Evolutionary conservation across 2,888 invertebrate species (phyloP), one percentile per base, ranked within the genome.

Genomic region (Andrena marginata): DNA sequence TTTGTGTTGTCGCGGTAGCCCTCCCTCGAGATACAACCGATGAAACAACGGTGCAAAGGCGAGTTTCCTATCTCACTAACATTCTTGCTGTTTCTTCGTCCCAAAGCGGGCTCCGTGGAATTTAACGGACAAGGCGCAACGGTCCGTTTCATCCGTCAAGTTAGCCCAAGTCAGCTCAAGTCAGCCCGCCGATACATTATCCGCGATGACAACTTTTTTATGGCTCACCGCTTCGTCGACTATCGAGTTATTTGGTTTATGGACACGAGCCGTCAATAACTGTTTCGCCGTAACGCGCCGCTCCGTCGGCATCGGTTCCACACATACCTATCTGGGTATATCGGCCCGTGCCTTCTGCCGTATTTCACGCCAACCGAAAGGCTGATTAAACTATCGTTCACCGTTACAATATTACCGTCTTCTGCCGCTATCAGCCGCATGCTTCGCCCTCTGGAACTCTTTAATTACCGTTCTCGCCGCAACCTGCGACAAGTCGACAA

Each of bases 191-290:
- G 69, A 77, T 64, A 71, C 48, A 68, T 69, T 76, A 77, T 81
- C 77, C 67, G 78, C 84, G 86, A 56, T 69, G 64, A 56, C 60
- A 77, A 78, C 78, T 84, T 86, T 81, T 81, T 60, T 85, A 80
- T 60, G 70, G 84, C 74, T 74, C 70, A 51, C 48, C 80, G 77
- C 70, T 54, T 54, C 60, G 62, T 5, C 67, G 85, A 42, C 54
- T 79, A 80, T 87, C 49, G 83, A 85, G 83, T 85, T 83, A 87
- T 87, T 87, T 71, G 85, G 70, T 85, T 87, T 80, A 87, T 63
- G 69, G 73, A 56, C 60, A 76, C 26, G 70, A 80, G 81, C 65
- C 81, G 80, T 86, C 81, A 80, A 84, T 84, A 86, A 86, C 84
- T 84, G 79, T 77, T 80, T 70, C 77, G 31, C 56, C n/a, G 29